phyloP scores from a whole-genome alignment of 2,797 vertebrate species.

The Acanthurus tractus region DNA sequence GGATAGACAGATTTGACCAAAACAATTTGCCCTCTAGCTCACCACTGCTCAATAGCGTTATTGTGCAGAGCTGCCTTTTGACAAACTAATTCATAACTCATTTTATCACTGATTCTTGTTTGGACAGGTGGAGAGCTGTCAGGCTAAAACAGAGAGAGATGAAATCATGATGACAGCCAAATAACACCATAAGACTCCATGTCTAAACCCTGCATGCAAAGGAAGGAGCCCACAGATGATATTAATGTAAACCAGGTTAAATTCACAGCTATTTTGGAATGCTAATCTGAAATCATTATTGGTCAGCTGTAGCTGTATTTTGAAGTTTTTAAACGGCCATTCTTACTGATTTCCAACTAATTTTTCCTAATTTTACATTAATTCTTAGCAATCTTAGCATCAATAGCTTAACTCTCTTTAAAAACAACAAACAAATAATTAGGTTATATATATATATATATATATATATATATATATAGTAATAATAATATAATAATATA shows the following conservation, averaged over 20 bases:
- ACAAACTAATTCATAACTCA: constrained; percentile 38
- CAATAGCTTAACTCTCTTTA: too few species aligned
- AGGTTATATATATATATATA: too few species aligned
- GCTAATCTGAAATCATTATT: constrained; percentile 28
- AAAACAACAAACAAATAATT: too few species aligned
- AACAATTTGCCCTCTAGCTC: not conserved
- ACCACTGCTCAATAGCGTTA: not conserved
- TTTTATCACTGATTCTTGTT: constrained; percentile 43
- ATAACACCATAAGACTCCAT: constrained; percentile 40
- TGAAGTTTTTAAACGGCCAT: too few species aligned
- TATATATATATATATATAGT: too few species aligned
- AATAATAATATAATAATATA: too few species aligned
- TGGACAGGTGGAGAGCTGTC: constrained; percentile 52
- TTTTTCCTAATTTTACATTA: too few species aligned
- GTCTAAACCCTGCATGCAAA: constrained; percentile 36
- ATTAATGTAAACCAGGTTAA: not conserved
- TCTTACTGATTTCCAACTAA: too few species aligned
- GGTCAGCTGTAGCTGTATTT: too few species aligned
- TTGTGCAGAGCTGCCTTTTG: too few species aligned
- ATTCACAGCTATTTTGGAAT: constrained; percentile 11
- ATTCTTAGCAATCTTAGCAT: too few species aligned
- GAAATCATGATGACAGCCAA: constrained; percentile 58
- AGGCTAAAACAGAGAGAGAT: constrained; percentile 40
- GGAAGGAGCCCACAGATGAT: constrained; percentile 11
- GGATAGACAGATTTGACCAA: not conserved